These are phyloP conservation scores for Alexandromys fortis DNA, from an alignment of 2,113 vertebrate species.

Conservation along the genomic window DNA sequence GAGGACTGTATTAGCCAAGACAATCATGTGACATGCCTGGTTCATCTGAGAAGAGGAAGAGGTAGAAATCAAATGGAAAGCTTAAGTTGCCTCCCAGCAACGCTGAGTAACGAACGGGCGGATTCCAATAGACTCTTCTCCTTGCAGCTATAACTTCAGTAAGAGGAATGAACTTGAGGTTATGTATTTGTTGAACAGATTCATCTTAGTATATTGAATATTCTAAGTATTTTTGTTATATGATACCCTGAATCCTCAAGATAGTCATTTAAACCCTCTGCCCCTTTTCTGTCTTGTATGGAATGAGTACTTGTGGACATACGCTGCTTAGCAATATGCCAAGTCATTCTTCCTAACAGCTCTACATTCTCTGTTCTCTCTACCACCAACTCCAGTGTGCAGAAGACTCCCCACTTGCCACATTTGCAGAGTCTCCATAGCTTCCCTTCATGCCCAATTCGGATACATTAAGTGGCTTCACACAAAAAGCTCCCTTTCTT, in stretches of 20 bases:
- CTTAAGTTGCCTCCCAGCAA: neutral
- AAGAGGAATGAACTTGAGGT: neutral
- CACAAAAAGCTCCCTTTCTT: slow-evolving; percentile 64
- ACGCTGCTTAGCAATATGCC: neutral
- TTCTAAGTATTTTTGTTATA: neutral
- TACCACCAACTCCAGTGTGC: neutral
- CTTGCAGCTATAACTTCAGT: neutral
- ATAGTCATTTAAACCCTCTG: slow-evolving; percentile 30
- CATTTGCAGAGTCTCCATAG: neutral
- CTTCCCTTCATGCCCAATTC: slow-evolving; percentile 45
- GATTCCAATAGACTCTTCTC: neutral
- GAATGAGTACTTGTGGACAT: slow-evolving; percentile 8
- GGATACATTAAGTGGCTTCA: slow-evolving; percentile 68
- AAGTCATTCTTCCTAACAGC: neutral
- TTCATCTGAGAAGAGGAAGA: neutral
- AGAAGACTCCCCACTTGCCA: neutral
- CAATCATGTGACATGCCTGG: neutral
- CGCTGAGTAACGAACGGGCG: neutral
- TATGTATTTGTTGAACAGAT: neutral
- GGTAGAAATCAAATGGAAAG: neutral
- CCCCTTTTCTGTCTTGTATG: slow-evolving; percentile 38
- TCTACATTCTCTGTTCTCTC: slow-evolving; percentile 16
- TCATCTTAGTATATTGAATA: neutral
- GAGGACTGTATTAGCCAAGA: neutral
- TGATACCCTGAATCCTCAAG: neutral